Base-by-base conservation (phyloP, 2,113 vertebrate genomes). In the Dasyurus viverrinus region DNA sequence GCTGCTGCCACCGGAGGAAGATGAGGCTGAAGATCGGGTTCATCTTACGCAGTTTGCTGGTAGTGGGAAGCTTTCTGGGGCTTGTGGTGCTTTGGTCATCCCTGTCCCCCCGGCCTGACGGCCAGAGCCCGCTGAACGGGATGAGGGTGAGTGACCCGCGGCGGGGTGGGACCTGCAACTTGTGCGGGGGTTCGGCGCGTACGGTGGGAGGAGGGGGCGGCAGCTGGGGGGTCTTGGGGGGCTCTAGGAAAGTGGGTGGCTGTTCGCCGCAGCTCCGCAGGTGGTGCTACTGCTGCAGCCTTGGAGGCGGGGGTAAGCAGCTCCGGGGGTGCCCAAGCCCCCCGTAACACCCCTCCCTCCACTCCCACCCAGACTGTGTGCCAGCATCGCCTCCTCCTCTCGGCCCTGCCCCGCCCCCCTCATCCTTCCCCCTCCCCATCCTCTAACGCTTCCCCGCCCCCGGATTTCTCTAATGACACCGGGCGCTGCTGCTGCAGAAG, bases 1-100 rank as follows among this genome's bases (percentile, higher is more conserved):
- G 6, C 48, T 46, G 26, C 42, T 25, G 96, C 93, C 90, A 93
- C 95, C 89, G 50, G 94, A 96, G 96, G 97, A 98, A 97, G 97
- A 99, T 99, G 99, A 99, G 99, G 98, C 97, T 99, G 93, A 99
- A 99, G 98, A 97, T 99, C 24, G 99, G 99, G 60, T 99, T 99
- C 97, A 95, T 99, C 95, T 97, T 99, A 60, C 99, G 99, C 97
- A 99, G 99, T 97, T 93, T 99, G 96, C 98, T 99, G 91, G 97
- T 99, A 89, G 96, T 99, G 91, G 99, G 99, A 90, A 99, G 99
- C 92, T 99, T 99, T 96, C 98, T 99, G 93, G 99, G 98, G 76
- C 96, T 99, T 50, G 96, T 99, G 95, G 97, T 99, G 92, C 98
- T 99, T 94, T 99, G 99, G 99, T 99, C 99, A 2, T 99, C 98